Conservation (phyloP, 2,888 invertebrate species). For the Lasius fuliginosus region DNA sequence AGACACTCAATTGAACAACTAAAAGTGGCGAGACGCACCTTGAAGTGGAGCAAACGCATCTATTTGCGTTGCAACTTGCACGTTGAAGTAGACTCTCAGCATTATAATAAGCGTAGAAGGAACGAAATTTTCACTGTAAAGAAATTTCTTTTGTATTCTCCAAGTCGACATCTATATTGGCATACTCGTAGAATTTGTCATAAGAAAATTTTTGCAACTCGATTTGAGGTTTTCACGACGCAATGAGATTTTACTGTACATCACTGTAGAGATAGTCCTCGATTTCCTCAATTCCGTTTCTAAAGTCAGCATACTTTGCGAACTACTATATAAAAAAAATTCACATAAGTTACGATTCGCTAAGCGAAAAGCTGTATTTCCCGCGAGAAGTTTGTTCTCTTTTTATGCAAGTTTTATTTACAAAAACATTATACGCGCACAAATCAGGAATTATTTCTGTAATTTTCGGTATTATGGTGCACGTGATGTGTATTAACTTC, state of each 20-base stretch:
- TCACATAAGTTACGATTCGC: neutral
- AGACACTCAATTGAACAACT: constrained; percentile 33
- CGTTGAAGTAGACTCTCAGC: neutral
- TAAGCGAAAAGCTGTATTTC: neutral
- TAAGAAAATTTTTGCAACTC: neutral
- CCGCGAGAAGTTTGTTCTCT: no score
- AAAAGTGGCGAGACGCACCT: constrained; percentile 22
- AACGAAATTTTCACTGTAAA: neutral
- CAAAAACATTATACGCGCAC: neutral
- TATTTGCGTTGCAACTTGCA: neutral
- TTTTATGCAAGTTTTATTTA: neutral
- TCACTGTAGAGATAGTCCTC: neutral
- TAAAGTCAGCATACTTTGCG: neutral
- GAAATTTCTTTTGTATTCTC: constrained; percentile 14
- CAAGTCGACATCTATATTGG: neutral
- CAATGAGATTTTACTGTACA: neutral
- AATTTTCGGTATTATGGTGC: neutral
- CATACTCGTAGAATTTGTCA: neutral
- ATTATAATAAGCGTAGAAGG: neutral
- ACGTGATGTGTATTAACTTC: constrained; percentile 24
- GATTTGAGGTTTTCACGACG: neutral
- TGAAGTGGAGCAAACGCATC: neutral
- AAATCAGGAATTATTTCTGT: neutral
- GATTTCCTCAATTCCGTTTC: neutral
- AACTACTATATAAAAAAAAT: neutral